Evolutionary conservation across 2,797 vertebrate genomes (phyloP), one percentile per base, ranked within the genome.

Genomic region (Coccyzus lansbergi): DNA sequence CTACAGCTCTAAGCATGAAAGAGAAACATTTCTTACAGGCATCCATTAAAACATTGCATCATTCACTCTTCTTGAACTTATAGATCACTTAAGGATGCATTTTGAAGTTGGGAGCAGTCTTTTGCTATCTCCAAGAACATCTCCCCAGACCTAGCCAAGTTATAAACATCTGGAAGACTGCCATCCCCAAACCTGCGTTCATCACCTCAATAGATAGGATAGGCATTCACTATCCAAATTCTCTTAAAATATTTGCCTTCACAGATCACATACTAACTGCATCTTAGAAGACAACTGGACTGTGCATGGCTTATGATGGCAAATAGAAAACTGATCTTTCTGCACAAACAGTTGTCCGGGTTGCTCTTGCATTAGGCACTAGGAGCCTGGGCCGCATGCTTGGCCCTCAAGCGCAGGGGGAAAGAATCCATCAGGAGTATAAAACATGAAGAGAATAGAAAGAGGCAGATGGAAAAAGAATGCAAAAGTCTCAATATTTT

Each of bases 331-430:
- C 29, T 22, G 16, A 42, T 55, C 17, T 49, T 82, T 46, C 46
- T 40, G 24, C 17, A 33, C 0, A 2, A 83, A 48, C 44, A 67
- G 53, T 8, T 52, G 31, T 34, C 56, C 59, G 25, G 46, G 44
- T 20, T 76, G 49, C 56, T 77, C 49, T 63, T 2, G 1, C 40
- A 5, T 36, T 3, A 76, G n/a, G 28, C n/a, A 86, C 18, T 51
- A 49, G 49, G 65, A 55, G 3, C 1, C 21, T 4, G 1, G 9
- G 38, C 28, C 76, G 33, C 1, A 0, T 6, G 17, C 51, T 65
- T 31, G 26, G 46, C 31, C 34, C 48, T n/a, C 15, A 31, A 29
- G 15, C 52, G 22, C 25, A 34, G 53, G 31, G 19, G 10, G 3
- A 62, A 85, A 89, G 52, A 83, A 88, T 7, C 28, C 28, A 25